These are phyloP conservation scores for Oedothorax gibbosus DNA, from an alignment of 1,140 invertebrate genomes.

Conservation along the genomic window DNA sequence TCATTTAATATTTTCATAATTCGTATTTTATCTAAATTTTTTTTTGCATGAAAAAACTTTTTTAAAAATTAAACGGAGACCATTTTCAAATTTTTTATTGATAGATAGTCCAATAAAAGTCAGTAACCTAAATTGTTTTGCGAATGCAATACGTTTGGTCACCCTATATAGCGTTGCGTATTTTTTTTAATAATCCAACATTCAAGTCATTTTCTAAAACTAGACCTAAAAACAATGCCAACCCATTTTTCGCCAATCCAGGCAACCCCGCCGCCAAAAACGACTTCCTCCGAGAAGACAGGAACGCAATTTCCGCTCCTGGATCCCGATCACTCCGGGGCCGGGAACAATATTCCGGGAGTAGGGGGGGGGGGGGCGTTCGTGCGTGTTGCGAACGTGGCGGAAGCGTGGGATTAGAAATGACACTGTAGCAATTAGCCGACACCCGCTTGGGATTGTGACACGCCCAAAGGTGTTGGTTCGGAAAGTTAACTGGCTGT, in stretches of 20 bases:
- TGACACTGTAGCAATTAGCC: slow-evolving; percentile 26
- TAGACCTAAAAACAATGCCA: not conserved
- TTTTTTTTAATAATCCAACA: too few relatives aligned
- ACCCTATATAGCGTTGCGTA: too few relatives aligned
- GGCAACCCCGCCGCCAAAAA: not conserved
- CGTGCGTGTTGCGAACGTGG: slow-evolving; percentile 31
- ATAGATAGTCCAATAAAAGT: too few relatives aligned
- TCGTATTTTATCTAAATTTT: too few relatives aligned
- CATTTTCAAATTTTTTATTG: too few relatives aligned
- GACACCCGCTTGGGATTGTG: not conserved
- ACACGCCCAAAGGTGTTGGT: not conserved
- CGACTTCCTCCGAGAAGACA: not conserved
- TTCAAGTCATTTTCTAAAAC: too few relatives aligned
- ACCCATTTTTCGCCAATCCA: slow-evolving; percentile 8
- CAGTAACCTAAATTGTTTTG: too few relatives aligned
- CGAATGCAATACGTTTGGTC: too few relatives aligned
- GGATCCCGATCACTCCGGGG: slow-evolving; percentile 13
- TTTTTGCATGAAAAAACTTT: too few relatives aligned
- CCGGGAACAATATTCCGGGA: slow-evolving; percentile 30
- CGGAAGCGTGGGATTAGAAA: slow-evolving; percentile 10
- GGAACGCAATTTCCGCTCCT: slow-evolving; percentile 35
- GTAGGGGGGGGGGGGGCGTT: not conserved
- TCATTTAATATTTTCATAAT: too few relatives aligned
- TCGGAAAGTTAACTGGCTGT: too few relatives aligned
- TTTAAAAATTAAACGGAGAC: too few relatives aligned